Evolutionary conservation across 2,113 vertebrate genomes (phyloP), one percentile per base, ranked within the genome.

Genomic region (Ammodytes marinus): DNA sequence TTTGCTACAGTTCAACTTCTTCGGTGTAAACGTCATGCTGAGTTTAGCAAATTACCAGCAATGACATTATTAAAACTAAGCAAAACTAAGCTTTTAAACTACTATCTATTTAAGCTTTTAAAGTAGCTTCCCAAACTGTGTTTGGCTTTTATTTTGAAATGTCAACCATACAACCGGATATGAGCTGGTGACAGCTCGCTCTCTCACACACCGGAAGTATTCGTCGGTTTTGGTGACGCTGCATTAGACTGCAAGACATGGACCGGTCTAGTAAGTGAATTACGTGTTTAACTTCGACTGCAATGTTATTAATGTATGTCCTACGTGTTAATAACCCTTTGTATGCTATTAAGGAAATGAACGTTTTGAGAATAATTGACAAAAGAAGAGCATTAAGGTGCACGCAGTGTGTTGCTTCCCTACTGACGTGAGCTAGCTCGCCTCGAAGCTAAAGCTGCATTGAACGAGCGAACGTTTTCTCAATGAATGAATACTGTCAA

Each of bases 211-310:
- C 92, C 94, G 95, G 95, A 95, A 95, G 88, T 27, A 78, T 14
- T 92, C 66, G 64, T 77, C 50, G 74, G 77, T 82, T 92, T 90
- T 88, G 94, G 93, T 95, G 94, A 95, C 94, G 95, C 91, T 95
- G 93, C 94, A 94, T 92, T 89, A 93, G 93, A 91, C 86, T 81
- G 76, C 15, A 57, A 86, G 92, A 95, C 91, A 95, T 96, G 95
- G 93, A 95, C 78, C 92, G 88, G 55, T 84, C 78, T 70, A 43
- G 95, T 96, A 80, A 96, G 95, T 94, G 53, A 73, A 74, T 88
- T 47, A 1, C 55, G 35, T 39, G 7, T 39, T 64, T 35, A 35
- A 27, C 54, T 1, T 12, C 5, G 2, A 67, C 13, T 47, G 2
- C 0, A 39, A 15, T 0, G 0, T 9, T 6, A 43, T 0, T 14